Evolutionary conservation across 2,888 invertebrate genomes (phyloP).

Genomic region (Ormyrus thymus): DNA sequence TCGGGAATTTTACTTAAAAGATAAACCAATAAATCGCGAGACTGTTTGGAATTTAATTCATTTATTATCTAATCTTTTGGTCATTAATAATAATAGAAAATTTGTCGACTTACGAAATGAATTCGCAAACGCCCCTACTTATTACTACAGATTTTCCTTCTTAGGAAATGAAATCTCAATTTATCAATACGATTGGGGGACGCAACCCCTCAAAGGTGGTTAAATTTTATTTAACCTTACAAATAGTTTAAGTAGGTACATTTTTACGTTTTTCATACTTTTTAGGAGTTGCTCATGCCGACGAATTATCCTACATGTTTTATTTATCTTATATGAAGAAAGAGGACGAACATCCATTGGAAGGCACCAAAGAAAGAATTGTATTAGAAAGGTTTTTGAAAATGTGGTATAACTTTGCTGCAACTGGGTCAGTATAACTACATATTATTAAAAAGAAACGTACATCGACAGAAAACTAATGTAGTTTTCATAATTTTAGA

Average conservation of each 20-base stretch:
- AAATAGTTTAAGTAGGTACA: not conserved
- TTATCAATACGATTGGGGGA: conserved; percentile 31
- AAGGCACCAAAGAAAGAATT: conserved; percentile 60
- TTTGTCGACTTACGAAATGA: conserved; percentile 49
- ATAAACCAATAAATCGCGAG: conserved; percentile 65
- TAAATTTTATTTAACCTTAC: not conserved
- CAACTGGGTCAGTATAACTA: conserved; percentile 61
- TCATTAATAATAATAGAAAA: conserved; percentile 74
- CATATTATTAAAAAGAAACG: not conserved
- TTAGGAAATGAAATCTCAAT: conserved; percentile 35
- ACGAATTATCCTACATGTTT: conserved; percentile 79
- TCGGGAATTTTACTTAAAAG: conserved; percentile 76
- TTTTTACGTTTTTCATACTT: not conserved
- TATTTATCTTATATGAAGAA: conserved; percentile 65
- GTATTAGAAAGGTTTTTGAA: conserved; percentile 60
- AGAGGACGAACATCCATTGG: conserved; percentile 10
- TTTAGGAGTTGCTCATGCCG: conserved; percentile 79
- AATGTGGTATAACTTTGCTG: conserved; percentile 68
- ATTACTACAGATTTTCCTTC: conserved; percentile 79
- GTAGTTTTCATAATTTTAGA: conserved; percentile 51
- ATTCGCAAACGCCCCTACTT: conserved; percentile 72
- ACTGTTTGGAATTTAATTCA: conserved; percentile 32
- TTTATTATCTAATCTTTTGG: conserved; percentile 73
- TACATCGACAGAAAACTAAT: too few relatives aligned
- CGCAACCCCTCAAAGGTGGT: conserved; percentile 38